Base-by-base conservation (phyloP, 2,888 invertebrate species). In the Epistrophe eligans region DNA sequence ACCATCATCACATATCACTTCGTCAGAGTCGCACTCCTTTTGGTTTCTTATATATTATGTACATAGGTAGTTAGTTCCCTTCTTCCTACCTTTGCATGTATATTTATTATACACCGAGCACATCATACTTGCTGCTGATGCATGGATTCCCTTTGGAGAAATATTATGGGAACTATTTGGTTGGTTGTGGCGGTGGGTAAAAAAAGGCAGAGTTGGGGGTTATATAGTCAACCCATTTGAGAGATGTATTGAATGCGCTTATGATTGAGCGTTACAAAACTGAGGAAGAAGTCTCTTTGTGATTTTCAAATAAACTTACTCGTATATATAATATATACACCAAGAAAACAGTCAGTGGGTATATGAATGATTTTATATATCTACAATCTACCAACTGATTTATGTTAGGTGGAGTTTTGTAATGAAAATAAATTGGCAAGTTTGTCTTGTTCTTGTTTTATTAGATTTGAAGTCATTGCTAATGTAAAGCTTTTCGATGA, bases 371-470 rank as follows among this genome's bases (percentile, higher is more conserved):
- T 72, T 55, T 79, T 50, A 55, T 32, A 2, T 24, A 24, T 24
- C 1, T 24, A 24, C 24, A 1, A 24, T 2, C 24, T 24, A 76
- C 76, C 24, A 79, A 79, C 71, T 79, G 70, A 79, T 60, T 45
- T 79, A 38, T 55, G 70, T 73, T 72, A 55, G 40, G 35, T 73
- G 40, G 67, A 60, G 81, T 64, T 81, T 72, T 73, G 66, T 81
- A 81, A 85, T 85, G 84, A 81, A 85, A 85, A 85, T 62, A 85
- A 85, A 85, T 85, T 85, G 84, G 72, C n/a, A 77, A 77, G 77
- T 77, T 77, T 60, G 80, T 81, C 72, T 43, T 72, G 71, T 35
- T 64, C 60, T 43, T 67, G 76, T 28, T 64, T 32, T 67, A 70
- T 74, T 74, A 57, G 32, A 79, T 74, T 74, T 74, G 50, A 19